These are phyloP conservation scores for Orthonevra nobilis DNA, from an alignment of 2,888 invertebrate species.

Conservation along the genomic window DNA sequence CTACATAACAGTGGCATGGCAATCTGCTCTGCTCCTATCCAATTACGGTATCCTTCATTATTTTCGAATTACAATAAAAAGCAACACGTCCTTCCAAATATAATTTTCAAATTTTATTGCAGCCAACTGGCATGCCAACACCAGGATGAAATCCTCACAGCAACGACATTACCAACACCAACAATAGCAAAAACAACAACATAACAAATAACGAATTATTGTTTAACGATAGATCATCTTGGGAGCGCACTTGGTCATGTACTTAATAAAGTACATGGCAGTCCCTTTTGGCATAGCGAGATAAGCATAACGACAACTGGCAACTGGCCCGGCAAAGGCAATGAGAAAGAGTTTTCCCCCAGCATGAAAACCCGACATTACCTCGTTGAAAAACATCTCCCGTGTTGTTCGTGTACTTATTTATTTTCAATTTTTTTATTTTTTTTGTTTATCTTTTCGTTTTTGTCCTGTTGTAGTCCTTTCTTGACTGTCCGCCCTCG, in stretches of 20 bases:
- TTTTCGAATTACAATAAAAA: slow-evolving; percentile 30
- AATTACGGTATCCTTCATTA: slow-evolving; percentile 2
- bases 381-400: too few species aligned
- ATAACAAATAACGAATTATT: slow-evolving; percentile 48
- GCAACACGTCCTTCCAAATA: slow-evolving; percentile 31
- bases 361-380: too few species aligned
- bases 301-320: slow-evolving; percentile 36
- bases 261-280: slow-evolving; percentile 37
- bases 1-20: background rate
- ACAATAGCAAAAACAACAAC: background rate
- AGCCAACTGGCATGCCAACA: slow-evolving; percentile 16
- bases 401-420: too few species aligned
- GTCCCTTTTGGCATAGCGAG: slow-evolving; percentile 41
- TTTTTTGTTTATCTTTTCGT: too few species aligned
- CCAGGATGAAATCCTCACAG: too few species aligned
- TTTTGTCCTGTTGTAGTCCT: background rate
- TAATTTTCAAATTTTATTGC: slow-evolving; percentile 37
- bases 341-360: slow-evolving; percentile 20
- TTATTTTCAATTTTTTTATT: too few species aligned
- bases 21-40: background rate
- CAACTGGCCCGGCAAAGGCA: slow-evolving; percentile 20
- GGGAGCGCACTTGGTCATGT: slow-evolving; percentile 36
- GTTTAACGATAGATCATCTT: slow-evolving; percentile 47
- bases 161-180: too few species aligned
- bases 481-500: slow-evolving; percentile 13